A percentile compares a stretch with the other conserved stretches of the same genome.
phyloP scores from a whole-genome alignment of 2,888 invertebrate genomes.

The Clivina fossor region DNA sequence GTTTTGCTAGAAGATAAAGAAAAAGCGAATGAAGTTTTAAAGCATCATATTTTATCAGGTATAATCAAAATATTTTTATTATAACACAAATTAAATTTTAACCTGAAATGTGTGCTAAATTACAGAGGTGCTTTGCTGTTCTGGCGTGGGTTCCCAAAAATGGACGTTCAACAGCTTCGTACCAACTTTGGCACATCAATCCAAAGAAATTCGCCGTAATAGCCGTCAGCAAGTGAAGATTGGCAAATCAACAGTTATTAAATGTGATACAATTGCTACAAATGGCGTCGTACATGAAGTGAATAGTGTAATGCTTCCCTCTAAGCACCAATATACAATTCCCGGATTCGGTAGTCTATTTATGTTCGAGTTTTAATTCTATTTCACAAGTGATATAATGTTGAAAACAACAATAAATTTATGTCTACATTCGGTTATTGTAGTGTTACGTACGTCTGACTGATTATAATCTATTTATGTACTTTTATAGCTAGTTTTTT shows the following conservation, averaged over 20 bases:
- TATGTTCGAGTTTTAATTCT: conserved; percentile 49
- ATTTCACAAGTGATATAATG: conserved; percentile 19
- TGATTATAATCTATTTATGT: conserved; percentile 33
- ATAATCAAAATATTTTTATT: conserved; percentile 20
- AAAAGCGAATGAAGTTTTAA: conserved; percentile 54
- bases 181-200: conserved; percentile 47
- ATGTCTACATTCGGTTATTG: conserved; percentile 6
- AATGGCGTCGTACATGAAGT: conserved; percentile 63
- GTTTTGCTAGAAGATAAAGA: conserved; percentile 54
- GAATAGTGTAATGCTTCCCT: conserved; percentile 56
- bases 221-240: conserved; percentile 48
- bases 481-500: conserved; percentile 29
- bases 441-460: conserved; percentile 23
- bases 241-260: conserved; percentile 48
- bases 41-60: conserved; percentile 59
- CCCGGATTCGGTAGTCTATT: conserved; percentile 47
- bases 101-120: conserved; percentile 29
- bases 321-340: conserved; percentile 13
- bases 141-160: conserved; percentile 50
- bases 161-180: conserved; percentile 51
- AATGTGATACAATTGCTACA: conserved; percentile 58
- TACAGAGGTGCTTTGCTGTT: conserved; percentile 53
- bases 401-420: conserved; percentile 3
- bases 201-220: conserved; percentile 48
- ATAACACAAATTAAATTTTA: not conserved